A percentile compares a stretch with the other conserved stretches of the same genome.
Conservation (phyloP, 1,140 invertebrate genomes). For the Neodiprion lecontei region DNA sequence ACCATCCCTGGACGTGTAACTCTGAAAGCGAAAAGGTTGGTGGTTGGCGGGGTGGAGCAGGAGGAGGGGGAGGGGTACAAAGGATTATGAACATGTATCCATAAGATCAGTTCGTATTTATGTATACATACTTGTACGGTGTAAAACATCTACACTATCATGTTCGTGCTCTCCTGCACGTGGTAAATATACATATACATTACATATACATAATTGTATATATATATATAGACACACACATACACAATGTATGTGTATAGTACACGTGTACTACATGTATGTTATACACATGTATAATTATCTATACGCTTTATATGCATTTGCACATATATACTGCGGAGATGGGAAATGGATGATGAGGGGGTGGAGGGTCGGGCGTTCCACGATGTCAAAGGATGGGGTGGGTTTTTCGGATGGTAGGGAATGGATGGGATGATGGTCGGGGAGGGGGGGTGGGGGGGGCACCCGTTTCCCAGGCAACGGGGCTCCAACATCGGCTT, state of each 20-base stretch:
- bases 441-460: constrained; percentile 60
- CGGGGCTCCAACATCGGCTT: constrained; percentile 58
- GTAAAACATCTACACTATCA: too few species aligned
- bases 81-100: not conserved
- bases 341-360: constrained; percentile 38
- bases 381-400: constrained; percentile 46
- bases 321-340: not conserved
- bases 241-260: too few species aligned
- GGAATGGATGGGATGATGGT: constrained; percentile 50
- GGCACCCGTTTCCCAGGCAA: constrained; percentile 63
- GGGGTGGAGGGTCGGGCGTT: constrained; percentile 56
- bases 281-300: too few species aligned
- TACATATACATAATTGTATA: too few species aligned
- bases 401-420: constrained; percentile 51
- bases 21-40: too few species aligned
- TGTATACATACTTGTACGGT: too few species aligned
- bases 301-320: too few species aligned
- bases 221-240: too few species aligned
- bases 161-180: too few species aligned
- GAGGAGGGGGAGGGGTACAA: not conserved
- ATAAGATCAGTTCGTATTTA: too few species aligned
- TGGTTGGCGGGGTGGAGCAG: not conserved
- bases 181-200: too few species aligned
- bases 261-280: too few species aligned
- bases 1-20: not conserved